Conservation (phyloP, 2,797 vertebrate genomes). For the Hozukius guyotensis region DNA sequence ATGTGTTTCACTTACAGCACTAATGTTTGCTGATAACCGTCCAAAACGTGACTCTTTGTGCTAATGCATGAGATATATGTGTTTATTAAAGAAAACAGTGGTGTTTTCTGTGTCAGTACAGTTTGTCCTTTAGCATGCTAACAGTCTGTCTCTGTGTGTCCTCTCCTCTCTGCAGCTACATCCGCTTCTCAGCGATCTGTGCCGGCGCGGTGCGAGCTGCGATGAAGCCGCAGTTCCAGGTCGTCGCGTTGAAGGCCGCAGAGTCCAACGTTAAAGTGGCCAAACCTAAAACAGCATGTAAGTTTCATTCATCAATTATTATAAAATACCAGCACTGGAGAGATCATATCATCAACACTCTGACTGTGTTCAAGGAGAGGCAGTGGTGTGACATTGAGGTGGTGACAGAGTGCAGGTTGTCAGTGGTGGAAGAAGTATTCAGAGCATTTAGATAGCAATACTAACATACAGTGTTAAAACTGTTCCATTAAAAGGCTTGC, state of each 20-base stretch:
- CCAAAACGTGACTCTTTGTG: rapidly evolving
- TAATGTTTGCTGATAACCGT: not conserved
- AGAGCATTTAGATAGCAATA: not conserved
- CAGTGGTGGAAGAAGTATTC: too few species aligned
- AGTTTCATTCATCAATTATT: too few species aligned
- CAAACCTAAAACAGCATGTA: slow-evolving; percentile 71
- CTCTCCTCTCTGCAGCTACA: slow-evolving; percentile 85
- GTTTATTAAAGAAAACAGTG: too few species aligned
- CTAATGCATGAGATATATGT: not conserved
- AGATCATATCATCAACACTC: not conserved
- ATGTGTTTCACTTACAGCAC: not conserved
- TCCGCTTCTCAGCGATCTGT: slow-evolving; percentile 94
- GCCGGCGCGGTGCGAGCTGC: slow-evolving; percentile 89
- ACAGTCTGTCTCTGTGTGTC: not conserved
- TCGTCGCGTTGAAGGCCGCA: slow-evolving; percentile 83
- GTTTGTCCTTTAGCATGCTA: slow-evolving; percentile 28
- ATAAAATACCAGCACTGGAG: rapidly evolving
- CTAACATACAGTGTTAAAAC: not conserved
- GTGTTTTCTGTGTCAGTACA: not conserved
- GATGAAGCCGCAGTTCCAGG: slow-evolving; percentile 87
- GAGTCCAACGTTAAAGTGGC: slow-evolving; percentile 84
- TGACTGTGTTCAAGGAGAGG: not conserved
- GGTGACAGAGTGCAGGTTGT: not conserved
- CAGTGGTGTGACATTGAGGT: slow-evolving; percentile 22
- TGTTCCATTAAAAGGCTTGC: too few species aligned